A percentile compares a stretch with the other conserved stretches of the same genome.
Conservation (phyloP, 2,888 invertebrate genomes). For the Nineta flava region DNA sequence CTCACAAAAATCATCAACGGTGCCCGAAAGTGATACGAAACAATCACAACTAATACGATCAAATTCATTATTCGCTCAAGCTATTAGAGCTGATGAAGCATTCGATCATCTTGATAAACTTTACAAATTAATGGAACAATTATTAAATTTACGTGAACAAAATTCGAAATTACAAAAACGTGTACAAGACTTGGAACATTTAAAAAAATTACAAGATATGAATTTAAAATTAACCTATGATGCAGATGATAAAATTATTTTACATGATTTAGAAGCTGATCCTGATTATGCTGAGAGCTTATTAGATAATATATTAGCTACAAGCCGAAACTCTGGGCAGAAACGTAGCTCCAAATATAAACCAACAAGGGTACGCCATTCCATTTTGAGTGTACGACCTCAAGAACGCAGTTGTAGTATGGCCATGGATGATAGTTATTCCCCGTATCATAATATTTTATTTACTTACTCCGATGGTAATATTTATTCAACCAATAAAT, state of each 20-base stretch:
- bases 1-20: slow-evolving; percentile 11
- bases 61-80: slow-evolving; percentile 35
- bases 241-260: slow-evolving; percentile 28
- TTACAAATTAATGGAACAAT: slow-evolving; percentile 59
- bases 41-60: slow-evolving; percentile 33
- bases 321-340: slow-evolving; percentile 32
- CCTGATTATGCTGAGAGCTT: slow-evolving; percentile 43
- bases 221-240: slow-evolving; percentile 30
- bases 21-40: slow-evolving; percentile 5
- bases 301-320: slow-evolving; percentile 44
- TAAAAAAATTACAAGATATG: slow-evolving; percentile 45
- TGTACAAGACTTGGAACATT: slow-evolving; percentile 54
- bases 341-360: slow-evolving; percentile 23
- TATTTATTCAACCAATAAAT: background rate
- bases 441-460: slow-evolving; percentile 6
- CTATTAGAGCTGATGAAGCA: slow-evolving; percentile 43
- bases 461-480: background rate
- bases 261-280: slow-evolving; percentile 43
- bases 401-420: slow-evolving; percentile 45
- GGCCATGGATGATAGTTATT: slow-evolving; percentile 37
- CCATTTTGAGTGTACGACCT: slow-evolving; percentile 34
- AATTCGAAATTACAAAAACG: slow-evolving; percentile 50
- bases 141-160: slow-evolving; percentile 53
- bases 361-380: slow-evolving; percentile 26
- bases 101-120: slow-evolving; percentile 69